Conservation (phyloP, 2,797 vertebrate species). For the Pseudotriccus pelzelni region DNA sequence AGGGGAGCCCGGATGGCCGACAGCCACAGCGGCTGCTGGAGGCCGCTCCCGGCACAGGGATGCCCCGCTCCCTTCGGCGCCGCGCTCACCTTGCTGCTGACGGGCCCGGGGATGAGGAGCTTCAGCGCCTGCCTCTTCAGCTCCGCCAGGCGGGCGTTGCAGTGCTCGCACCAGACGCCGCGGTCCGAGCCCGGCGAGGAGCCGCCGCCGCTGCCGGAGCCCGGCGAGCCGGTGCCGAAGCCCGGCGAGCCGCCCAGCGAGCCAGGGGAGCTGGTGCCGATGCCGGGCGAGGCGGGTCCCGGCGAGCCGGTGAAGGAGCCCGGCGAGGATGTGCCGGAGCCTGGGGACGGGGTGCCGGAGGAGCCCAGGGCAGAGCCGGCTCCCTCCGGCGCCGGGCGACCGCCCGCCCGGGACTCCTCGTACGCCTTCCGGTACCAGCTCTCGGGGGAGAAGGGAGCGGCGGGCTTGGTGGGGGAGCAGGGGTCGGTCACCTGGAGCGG, state of each 20-base stretch:
- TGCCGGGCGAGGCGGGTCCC: slow-evolving; percentile 91
- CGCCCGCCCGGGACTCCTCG: slow-evolving; percentile 86
- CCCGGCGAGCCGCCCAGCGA: slow-evolving; percentile 89
- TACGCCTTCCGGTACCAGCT: slow-evolving; percentile 94
- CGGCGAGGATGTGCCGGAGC: slow-evolving; percentile 88
- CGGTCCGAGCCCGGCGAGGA: slow-evolving; percentile 87
- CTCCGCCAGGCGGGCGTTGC: slow-evolving; percentile 88
- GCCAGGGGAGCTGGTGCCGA: slow-evolving; percentile 89
- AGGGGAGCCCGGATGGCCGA: too few relatives aligned
- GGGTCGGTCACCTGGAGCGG: slow-evolving; percentile 84
- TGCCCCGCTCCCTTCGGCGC: neutral
- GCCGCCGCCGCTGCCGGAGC: slow-evolving; percentile 78
- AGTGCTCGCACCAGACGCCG: slow-evolving; percentile 91
- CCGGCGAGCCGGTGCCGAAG: slow-evolving; percentile 85
- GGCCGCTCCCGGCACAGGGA: neutral
- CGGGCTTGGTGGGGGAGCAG: slow-evolving; percentile 89
- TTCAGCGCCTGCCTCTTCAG: slow-evolving; percentile 92
- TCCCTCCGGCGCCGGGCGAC: slow-evolving; percentile 87
- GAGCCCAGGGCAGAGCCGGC: slow-evolving; percentile 84
- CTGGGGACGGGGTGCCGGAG: slow-evolving; percentile 83
- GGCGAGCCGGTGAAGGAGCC: slow-evolving; percentile 92
- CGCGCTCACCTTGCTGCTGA: slow-evolving; percentile 86
- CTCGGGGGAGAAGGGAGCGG: slow-evolving; percentile 89
- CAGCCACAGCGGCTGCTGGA: neutral
- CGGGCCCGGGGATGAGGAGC: slow-evolving; percentile 88